Evolutionary conservation across 2,888 invertebrate genomes (phyloP).

Genomic region (Rotaria magnacalcarata): DNA sequence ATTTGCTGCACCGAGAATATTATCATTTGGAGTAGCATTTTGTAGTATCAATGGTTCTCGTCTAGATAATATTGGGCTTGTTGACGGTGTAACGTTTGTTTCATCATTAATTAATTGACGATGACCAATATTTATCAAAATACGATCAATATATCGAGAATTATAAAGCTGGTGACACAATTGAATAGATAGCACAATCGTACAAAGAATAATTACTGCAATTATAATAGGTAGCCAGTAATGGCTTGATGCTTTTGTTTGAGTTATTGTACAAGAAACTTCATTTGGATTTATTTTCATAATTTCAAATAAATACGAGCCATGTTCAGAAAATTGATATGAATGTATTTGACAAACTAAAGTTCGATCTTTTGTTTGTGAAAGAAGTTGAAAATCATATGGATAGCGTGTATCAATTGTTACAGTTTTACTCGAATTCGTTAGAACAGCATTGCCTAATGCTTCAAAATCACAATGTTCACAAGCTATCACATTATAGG

Average conservation of each 20-base stretch:
- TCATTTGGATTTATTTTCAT: background rate
- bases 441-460: background rate
- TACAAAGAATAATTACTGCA: background rate
- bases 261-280: background rate
- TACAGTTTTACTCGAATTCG: background rate
- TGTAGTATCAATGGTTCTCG: background rate
- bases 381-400: background rate
- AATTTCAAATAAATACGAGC: background rate
- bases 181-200: background rate
- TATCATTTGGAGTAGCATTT: too few species aligned
- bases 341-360: background rate
- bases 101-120: background rate
- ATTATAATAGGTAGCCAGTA: background rate
- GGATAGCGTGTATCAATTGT: background rate
- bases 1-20: background rate
- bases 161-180: background rate
- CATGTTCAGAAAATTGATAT: background rate
- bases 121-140: background rate
- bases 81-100: fast-evolving
- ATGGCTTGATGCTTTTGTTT: background rate
- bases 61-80: background rate
- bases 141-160: background rate
- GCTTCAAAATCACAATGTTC: background rate
- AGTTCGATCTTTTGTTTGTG: background rate
- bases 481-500: background rate